Percentiles rank a stretch among this genome's conserved stretches.
Evolutionary conservation across 2,797 vertebrate species (phyloP).

Genomic region (Phoxinus dragarum): DNA sequence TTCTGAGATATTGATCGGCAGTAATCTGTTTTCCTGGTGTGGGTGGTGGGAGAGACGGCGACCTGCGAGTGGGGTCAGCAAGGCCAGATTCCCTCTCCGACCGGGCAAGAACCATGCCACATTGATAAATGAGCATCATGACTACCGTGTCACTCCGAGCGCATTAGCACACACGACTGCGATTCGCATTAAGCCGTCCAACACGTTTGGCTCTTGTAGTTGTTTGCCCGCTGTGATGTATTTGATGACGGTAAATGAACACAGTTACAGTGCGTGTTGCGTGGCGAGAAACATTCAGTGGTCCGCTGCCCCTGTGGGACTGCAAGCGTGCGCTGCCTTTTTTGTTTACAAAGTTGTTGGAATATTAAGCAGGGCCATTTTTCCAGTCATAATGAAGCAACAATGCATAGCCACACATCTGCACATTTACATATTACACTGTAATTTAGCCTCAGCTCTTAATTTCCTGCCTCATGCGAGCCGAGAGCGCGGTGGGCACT

Average conservation of each 20-base stretch:
- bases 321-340: conserved; percentile 65
- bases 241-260: conserved; percentile 54
- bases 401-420: conserved; percentile 71
- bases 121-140: conserved; percentile 74
- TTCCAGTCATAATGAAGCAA: conserved; percentile 70
- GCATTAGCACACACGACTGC: conserved; percentile 71
- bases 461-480: conserved; percentile 71
- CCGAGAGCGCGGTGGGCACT: conserved; percentile 59
- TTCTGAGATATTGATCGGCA: conserved; percentile 46
- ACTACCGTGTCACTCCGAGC: conserved; percentile 67
- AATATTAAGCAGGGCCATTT: conserved; percentile 72
- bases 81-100: conserved; percentile 58
- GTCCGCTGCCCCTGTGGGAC: conserved; percentile 63
- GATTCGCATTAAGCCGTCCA: conserved; percentile 70
- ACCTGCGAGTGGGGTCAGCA: conserved; percentile 58
- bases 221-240: conserved; percentile 35
- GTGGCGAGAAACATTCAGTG: conserved; percentile 63
- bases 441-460: conserved; percentile 68
- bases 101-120: conserved; percentile 60
- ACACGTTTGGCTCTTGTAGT: conserved; percentile 59
- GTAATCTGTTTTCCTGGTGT: conserved; percentile 61
- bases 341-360: conserved; percentile 78
- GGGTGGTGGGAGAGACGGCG: conserved; percentile 51
- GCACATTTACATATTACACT: conserved; percentile 71
- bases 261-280: conserved; percentile 33